phyloP scores from a whole-genome alignment of 2,888 invertebrate genomes.

The Platycnemis pennipes region DNA sequence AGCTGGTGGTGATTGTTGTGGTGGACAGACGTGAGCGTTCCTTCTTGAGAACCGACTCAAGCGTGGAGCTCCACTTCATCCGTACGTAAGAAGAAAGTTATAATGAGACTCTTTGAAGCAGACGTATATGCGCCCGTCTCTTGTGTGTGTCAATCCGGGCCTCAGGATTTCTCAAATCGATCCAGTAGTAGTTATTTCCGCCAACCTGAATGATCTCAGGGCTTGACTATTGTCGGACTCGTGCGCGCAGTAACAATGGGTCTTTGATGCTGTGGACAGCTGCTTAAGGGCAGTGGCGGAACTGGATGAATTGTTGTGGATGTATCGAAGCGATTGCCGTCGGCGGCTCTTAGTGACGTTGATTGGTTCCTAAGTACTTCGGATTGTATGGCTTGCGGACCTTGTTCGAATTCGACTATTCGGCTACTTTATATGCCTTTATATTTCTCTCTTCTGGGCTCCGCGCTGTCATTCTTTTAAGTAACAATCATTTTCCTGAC shows the following conservation, averaged over 20 bases:
- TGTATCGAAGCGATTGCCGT: slow-evolving; percentile 30
- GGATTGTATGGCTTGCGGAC: slow-evolving; percentile 13
- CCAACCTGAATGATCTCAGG: slow-evolving; percentile 28
- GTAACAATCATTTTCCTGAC: background rate
- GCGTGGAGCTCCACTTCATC: background rate
- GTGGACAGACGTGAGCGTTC: background rate
- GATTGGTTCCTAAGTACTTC: slow-evolving; percentile 36
- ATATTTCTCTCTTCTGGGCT: background rate
- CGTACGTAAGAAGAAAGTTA: background rate
- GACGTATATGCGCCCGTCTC: background rate
- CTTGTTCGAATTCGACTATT: slow-evolving; percentile 38
- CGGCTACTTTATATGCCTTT: background rate
- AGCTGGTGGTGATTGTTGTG: background rate
- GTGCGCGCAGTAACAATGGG: background rate
- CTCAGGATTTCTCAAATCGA: background rate
- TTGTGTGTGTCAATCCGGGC: background rate
- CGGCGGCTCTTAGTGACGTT: background rate
- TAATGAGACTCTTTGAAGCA: background rate
- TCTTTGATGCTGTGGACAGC: slow-evolving; percentile 32
- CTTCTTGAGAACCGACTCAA: background rate
- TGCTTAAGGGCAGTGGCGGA: slow-evolving; percentile 29
- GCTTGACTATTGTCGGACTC: background rate
- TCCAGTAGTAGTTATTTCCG: slow-evolving; percentile 58
- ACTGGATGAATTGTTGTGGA: background rate
- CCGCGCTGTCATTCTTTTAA: background rate